Base-by-base conservation (phyloP, 2,888 invertebrate species). In the Coecobrya sp. region DNA sequence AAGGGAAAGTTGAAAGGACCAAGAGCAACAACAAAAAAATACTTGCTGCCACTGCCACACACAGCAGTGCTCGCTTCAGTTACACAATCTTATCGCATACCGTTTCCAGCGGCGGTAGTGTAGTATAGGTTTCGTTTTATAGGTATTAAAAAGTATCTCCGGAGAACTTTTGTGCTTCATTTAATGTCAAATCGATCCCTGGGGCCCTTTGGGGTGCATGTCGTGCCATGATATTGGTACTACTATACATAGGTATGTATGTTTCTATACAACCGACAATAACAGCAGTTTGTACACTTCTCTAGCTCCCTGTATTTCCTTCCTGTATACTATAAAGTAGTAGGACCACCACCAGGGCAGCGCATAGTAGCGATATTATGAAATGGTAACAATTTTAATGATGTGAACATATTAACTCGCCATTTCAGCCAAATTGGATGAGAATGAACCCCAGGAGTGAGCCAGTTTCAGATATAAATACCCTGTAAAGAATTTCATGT, bases 141-240 rank as follows among this genome's bases (percentile, higher is more conserved):
- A 62, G 8, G 62, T 62, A 62, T 62, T 62, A 62, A 36, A 27
- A 62, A 8, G 27, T 55, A 82, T 81, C 82, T 82, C 82, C 4
- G 36, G 82, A 82, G 82, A 82, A 59, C 62, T 82, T 82, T 82
- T 82, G 82, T 62, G 59, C 82, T 82, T 82, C 82, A 82, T 82
- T 82, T 82, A 30, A 82, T 82, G 62, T 82, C 82, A 82, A 82
- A 82, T 82, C 82, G 82, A 82, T 82, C 82, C 82, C 82, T 82
- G 82, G 82, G 82, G 82, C 82, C 81, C 59, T 82, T 82, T 82
- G 82, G 82, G 42, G 55, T 30, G 13, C 16, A 42, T 52, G 10
- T 16, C 22, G 5, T 55, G 62, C 22, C 25, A 19, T 62, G 3
- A 55, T 55, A 7, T 55, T n/a, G 7, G 7, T 62, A 55, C 16